Base-by-base conservation (phyloP, 2,797 vertebrate genomes). In the Oryzias dopingdopingensis region DNA sequence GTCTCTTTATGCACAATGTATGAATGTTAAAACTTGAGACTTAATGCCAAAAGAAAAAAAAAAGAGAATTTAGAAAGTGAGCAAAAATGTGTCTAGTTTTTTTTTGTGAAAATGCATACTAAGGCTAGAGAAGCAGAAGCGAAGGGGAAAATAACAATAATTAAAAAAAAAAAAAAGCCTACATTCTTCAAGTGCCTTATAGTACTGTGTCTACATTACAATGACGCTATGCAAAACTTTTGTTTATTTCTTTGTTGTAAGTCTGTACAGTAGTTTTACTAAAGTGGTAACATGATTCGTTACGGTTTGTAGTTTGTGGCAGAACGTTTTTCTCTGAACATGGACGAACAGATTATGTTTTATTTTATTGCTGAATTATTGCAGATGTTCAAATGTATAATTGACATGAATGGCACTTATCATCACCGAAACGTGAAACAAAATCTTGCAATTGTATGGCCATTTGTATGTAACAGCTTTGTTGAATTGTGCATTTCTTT, bases 181-280 rank as follows among this genome's bases (percentile, higher is more conserved):
- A 86, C 87, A 91, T 81, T 89, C 85, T 88, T 88, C 56, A 93
- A 98, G 97, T 99, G 97, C 97, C 97, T 98, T 99, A 89, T 71
- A 79, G 83, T 86, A 89, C 84, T 86, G 81, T 89, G 95, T 93
- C 92, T 88, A 90, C 94, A 93, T 92, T 91, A 94, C 93, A 93
- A 94, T 92, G 91, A 91, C 95, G 96, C 96, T 98, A 99, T 98
- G 96, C 96, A 99, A 99, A 91, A 88, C 68, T 51, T 72, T 79
- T 76, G 79, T 80, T 84, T 85, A 54, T 86, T 90, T 86, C 82
- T 93, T 94, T 94, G 89, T 91, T 90, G 92, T 91, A 92, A 90
- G 91, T 92, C 92, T 88, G 89, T 90, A 91, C 92, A 93, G 84
- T 88, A 84, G 81, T 87, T 72, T 76, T 90, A 91, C 85, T 84